Base-by-base conservation (phyloP, 1,140 invertebrate genomes). In the Drosophila nigrodunni region DNA sequence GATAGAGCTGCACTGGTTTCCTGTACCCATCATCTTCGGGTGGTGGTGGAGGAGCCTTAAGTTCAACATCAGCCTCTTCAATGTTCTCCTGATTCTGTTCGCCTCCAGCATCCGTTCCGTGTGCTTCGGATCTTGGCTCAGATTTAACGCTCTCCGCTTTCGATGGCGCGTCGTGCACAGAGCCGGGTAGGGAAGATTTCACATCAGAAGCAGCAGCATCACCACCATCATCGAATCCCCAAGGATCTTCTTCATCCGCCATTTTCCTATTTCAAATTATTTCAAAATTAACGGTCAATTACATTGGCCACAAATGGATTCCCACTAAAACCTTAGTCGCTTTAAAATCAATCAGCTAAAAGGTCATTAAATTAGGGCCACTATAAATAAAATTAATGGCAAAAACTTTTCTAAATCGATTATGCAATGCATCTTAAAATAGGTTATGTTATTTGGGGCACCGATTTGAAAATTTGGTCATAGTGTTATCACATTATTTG, bases 1-100 rank as follows among this genome's bases (percentile, higher is more conserved):
- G 94, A 92, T 94, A 95, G 47, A 95, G 89, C 70, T 95, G 93
- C 74, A 94, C 93, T 76, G 93, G 94, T 59, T 93, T 93, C 77
- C 93, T 93, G 39, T 91, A 92, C 11, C 91, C 91, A 81, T 91
- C 80, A 77, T 92, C 91, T 92, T 92, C 92, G 93, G 93, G 94
- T 94, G 93, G 90, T 91, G 95, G 91, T 35, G 94, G 94, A 71
- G 94, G 93, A 74, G 93, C 90, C 74, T 92, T 92, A 35, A 86
- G 90, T 41, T 91, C 93, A 59, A 78, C 80, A 21, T 90, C 92
- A 18, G 87, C 80, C 55, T 82, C 92, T 41, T 80, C 80, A 30
- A 78, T 76, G 44, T 61, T 66, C 54, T 82, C 92, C 37, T 78
- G 88, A 13, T 85, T 90, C 87, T 21, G 81, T 18, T 39, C 83